Evolutionary conservation across 1,140 invertebrate species (phyloP).

Genomic region (Lepidotrigona ventralis): DNA sequence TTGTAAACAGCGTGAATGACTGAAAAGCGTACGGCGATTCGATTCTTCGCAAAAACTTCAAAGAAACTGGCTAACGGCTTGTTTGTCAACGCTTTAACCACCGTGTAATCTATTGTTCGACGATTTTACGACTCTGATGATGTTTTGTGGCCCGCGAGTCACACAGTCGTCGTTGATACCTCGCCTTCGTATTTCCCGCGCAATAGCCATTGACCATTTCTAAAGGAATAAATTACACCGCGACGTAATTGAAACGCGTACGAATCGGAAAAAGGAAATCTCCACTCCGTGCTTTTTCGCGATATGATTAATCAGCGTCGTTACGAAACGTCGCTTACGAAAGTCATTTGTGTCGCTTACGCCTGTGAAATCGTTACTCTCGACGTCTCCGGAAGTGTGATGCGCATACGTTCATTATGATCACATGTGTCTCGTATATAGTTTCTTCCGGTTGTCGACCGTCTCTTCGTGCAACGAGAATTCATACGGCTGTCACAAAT

Average conservation of each 20-base stretch:
- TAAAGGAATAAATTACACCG: background rate
- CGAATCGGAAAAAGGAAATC: background rate
- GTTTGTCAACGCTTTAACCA: conserved; percentile 1
- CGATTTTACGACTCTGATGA: background rate
- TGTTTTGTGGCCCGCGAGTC: background rate
- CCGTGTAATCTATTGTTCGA: conserved; percentile 19
- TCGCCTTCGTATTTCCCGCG: background rate
- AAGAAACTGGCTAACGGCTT: conserved; percentile 8
- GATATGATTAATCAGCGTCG: background rate
- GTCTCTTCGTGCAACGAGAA: too few relatives aligned
- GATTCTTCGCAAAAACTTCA: background rate
- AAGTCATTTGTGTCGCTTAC: background rate
- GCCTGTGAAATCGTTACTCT: background rate
- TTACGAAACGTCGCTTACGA: background rate
- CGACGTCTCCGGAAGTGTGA: conserved; percentile 13
- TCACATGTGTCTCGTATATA: conserved; percentile 2
- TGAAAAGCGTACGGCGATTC: background rate
- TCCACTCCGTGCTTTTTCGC: background rate
- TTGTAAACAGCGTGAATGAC: background rate
- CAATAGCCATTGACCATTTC: background rate
- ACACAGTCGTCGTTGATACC: background rate
- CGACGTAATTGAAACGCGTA: background rate
- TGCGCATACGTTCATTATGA: background rate
- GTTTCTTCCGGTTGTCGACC: too few relatives aligned
- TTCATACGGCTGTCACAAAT: background rate